A percentile compares a stretch with the other conserved stretches of the same genome.
These are phyloP conservation scores for Apomyelois bistriatella DNA, from an alignment of 2,888 invertebrate species.

Conservation along the genomic window DNA sequence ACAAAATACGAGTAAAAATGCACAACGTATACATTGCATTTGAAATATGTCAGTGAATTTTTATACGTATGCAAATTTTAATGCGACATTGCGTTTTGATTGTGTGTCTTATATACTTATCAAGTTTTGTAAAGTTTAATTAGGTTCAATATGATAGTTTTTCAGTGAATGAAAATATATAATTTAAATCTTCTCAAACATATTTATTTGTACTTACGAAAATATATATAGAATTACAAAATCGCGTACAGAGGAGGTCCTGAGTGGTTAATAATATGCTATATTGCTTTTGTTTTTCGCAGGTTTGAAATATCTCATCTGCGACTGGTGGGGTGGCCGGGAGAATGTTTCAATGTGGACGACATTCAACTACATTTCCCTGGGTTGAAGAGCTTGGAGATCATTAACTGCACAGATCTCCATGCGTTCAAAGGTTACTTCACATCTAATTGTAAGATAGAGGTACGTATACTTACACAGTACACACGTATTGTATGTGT, in stretches of 20 bases:
- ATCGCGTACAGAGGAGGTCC: too few species aligned
- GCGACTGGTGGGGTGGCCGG: slow-evolving; percentile 56
- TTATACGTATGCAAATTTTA: neutral
- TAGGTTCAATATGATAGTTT: too few species aligned
- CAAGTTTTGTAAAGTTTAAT: too few species aligned
- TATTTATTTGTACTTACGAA: too few species aligned
- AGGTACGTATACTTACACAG: slow-evolving; percentile 47
- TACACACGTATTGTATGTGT: too few species aligned
- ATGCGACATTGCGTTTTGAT: neutral
- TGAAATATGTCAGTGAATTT: neutral
- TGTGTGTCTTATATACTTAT: neutral
- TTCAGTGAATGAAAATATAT: too few species aligned
- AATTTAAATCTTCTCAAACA: too few species aligned
- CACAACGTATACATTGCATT: neutral
- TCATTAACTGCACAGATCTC: slow-evolving; percentile 53
- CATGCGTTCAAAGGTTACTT: slow-evolving; percentile 58
- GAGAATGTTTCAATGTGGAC: slow-evolving; percentile 54
- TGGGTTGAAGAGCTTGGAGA: slow-evolving; percentile 43
- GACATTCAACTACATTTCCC: slow-evolving; percentile 59
- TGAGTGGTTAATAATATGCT: too few species aligned
- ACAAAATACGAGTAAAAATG: neutral
- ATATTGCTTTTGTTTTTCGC: slow-evolving; percentile 23
- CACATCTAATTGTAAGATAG: slow-evolving; percentile 46
- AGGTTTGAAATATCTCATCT: slow-evolving; percentile 52
- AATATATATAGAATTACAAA: too few species aligned